phyloP scores from a whole-genome alignment of 2,113 vertebrate species.

The Oceanites oceanicus region DNA sequence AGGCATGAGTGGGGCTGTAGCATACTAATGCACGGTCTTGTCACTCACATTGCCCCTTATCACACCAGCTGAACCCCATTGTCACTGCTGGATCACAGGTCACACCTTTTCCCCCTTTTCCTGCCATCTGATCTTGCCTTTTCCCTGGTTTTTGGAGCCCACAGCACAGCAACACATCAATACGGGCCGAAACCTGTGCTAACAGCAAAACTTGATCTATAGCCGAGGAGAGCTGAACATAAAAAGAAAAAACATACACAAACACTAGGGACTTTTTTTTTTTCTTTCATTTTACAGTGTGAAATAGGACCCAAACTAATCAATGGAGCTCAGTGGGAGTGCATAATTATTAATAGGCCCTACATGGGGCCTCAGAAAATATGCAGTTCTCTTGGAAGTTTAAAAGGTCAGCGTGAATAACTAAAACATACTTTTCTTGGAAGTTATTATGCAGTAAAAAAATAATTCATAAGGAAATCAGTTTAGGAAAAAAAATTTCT shows the following conservation, averaged over 20 bases:
- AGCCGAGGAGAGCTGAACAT: neutral
- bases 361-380: constrained; percentile 73
- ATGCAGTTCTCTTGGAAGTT: constrained; percentile 73
- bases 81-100: neutral
- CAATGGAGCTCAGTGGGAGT: constrained; percentile 73
- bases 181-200: neutral
- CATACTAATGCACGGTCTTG: constrained; percentile 2
- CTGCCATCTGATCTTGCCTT: neutral
- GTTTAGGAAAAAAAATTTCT: constrained; percentile 24
- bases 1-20: neutral
- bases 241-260: constrained; percentile 43
- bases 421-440: constrained; percentile 75
- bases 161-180: neutral
- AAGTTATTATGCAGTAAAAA: constrained; percentile 70
- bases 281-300: constrained; percentile 64
- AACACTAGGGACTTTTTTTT: constrained; percentile 48
- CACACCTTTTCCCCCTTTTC: neutral
- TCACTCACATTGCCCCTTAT: neutral
- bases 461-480: constrained; percentile 65
- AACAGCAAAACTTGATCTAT: constrained; percentile 42
- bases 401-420: constrained; percentile 78
- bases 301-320: constrained; percentile 71
- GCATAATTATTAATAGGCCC: constrained; percentile 78
- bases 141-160: neutral
- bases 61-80: neutral